Conservation (phyloP, 2,888 invertebrate genomes). For the Synanthedon myopaeformis region DNA sequence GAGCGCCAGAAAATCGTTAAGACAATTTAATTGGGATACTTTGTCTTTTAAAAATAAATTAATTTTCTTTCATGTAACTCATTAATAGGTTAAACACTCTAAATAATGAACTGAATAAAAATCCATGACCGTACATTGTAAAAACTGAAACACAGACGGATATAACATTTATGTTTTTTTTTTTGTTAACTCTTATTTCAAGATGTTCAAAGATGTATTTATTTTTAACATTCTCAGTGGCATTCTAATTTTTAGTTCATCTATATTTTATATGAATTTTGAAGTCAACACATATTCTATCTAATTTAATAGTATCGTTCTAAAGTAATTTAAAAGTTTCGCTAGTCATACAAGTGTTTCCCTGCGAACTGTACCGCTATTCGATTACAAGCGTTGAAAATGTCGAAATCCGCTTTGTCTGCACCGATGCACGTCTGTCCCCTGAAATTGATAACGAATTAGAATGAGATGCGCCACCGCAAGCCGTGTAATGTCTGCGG, state of each 20-base stretch:
- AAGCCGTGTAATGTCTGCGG: constrained; percentile 35
- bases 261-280: too few relatives aligned
- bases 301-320: neutral
- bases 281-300: neutral
- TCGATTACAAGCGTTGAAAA: constrained; percentile 37
- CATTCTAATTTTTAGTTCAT: too few relatives aligned
- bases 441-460: constrained; percentile 34
- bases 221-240: too few relatives aligned
- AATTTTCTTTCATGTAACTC: too few relatives aligned
- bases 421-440: constrained; percentile 42
- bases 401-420: constrained; percentile 16
- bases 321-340: neutral
- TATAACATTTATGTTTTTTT: neutral
- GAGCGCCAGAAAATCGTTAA: too few relatives aligned
- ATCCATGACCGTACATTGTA: too few relatives aligned
- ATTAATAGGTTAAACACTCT: too few relatives aligned
- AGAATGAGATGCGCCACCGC: constrained; percentile 33
- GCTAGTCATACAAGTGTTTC: neutral
- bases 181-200: neutral
- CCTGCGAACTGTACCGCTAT: constrained; percentile 33
- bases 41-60: too few relatives aligned
- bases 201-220: neutral
- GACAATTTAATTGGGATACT: too few relatives aligned
- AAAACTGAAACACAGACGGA: too few relatives aligned
- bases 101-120: too few relatives aligned